A percentile compares a stretch with the other conserved stretches of the same genome.
These are phyloP conservation scores for Bombylius major DNA, from an alignment of 2,888 invertebrate species.

Conservation along the genomic window DNA sequence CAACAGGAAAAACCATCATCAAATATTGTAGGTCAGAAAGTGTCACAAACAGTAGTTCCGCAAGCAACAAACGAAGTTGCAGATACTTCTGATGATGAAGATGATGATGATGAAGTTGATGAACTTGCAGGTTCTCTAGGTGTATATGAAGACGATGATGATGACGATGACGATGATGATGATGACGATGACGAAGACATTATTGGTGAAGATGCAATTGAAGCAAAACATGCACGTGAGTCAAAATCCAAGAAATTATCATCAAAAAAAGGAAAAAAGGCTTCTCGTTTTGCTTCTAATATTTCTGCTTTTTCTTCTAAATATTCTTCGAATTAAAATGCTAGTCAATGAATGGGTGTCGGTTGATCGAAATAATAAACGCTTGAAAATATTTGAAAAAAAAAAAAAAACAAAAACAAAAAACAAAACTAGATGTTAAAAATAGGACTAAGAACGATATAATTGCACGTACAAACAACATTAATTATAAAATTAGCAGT, in stretches of 20 bases:
- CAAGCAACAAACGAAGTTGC: conserved; percentile 14
- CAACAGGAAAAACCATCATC: not conserved
- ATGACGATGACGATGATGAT: conserved; percentile 50
- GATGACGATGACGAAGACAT: conserved; percentile 55
- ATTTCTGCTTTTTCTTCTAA: not conserved
- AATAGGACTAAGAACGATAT: too few species aligned
- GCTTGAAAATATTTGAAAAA: not conserved
- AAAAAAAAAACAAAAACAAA: too few species aligned
- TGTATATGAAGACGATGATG: conserved; percentile 53
- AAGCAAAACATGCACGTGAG: conserved; percentile 72
- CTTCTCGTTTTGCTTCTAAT: not conserved
- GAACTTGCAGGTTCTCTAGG: conserved; percentile 53
- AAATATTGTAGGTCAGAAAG: conserved; percentile 3
- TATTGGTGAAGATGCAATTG: conserved; percentile 47
- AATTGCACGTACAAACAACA: too few species aligned
- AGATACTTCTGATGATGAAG: conserved; percentile 26
- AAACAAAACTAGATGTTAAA: too few species aligned
- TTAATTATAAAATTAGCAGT: too few species aligned
- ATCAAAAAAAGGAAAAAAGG: not conserved
- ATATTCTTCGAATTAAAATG: conserved; percentile 1
- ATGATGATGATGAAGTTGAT: conserved; percentile 43
- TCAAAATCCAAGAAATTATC: conserved; percentile 50
- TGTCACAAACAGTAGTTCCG: conserved; percentile 12
- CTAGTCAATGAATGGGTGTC: not conserved
- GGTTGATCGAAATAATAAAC: not conserved